phyloP scores from a whole-genome alignment of 2,888 invertebrate species.

The Rotaria socialis region DNA sequence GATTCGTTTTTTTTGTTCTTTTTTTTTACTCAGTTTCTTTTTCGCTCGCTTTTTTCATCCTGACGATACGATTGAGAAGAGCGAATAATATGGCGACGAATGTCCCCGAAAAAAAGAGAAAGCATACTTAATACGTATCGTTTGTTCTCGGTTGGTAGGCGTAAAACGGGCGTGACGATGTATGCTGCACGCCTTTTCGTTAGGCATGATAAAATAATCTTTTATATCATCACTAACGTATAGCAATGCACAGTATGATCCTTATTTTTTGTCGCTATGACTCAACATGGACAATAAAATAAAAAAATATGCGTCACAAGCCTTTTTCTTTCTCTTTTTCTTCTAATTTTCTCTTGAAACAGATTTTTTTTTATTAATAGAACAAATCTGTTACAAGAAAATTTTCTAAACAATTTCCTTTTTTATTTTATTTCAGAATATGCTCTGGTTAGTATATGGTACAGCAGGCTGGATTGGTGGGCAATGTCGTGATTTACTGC shows the following conservation, averaged over 20 bases:
- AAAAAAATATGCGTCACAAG: neutral
- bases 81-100: neutral
- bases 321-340: neutral
- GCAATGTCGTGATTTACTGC: neutral
- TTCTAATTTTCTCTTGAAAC: neutral
- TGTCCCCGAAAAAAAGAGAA: neutral
- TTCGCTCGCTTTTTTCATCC: neutral
- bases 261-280: neutral
- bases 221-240: neutral
- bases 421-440: neutral
- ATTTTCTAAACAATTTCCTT: neutral
- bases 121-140: no score
- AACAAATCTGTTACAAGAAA: no score
- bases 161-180: neutral
- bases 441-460: slow-evolving; percentile 36
- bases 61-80: neutral
- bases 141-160: neutral
- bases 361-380: no score
- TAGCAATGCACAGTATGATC: neutral
- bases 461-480: slow-evolving; percentile 28
- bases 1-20: neutral
- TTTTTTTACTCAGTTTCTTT: neutral
- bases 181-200: neutral
- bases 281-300: neutral
- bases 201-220: neutral